Evolutionary conservation across 2,888 invertebrate genomes (phyloP), one percentile per base, ranked within the genome.

Genomic region (Scotopteryx bipunctaria): DNA sequence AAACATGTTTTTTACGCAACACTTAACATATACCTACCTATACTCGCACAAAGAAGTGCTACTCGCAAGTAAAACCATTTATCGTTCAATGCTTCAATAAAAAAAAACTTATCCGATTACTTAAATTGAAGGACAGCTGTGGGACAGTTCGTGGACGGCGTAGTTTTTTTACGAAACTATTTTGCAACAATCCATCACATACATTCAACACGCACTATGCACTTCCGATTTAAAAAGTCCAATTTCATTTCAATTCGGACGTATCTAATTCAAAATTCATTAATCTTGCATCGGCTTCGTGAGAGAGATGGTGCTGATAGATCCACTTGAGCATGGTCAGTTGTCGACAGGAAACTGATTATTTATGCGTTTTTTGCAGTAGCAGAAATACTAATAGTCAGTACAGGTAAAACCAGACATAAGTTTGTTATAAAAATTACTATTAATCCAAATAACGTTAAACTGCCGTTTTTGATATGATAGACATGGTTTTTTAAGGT

Each of bases 311-410:
- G 74, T 73, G 68, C 75, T 64, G 60, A 73, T 66, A 56, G 61
- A 76, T 64, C 79, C 82, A 86, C 86, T 86, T 87, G 83, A 83
- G 76, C 73, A 81, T 88, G 89, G 89, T 89, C 89, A 90, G 88
- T 88, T 80, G 84, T 78, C 83, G 86, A 86, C 89, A 89, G 88
- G 88, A 90, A 86, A 89, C 86, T 83, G 84, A 86, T 87, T 83
- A 45, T 38, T 43, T 33, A 51, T 46, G 51, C 44, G 11, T 56
- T 63, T 63, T 64, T 63, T 59, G 57, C 49, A 23, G 31, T 53
- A 23, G 33, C 31, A 27, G 17, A 16, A 53, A n/a, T n/a, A n/a
- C n/a, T n/a, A n/a, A n/a, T n/a, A n/a, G n/a, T n/a, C n/a, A n/a
- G n/a, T n/a, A n/a, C n/a, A n/a, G n/a, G n/a, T n/a, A n/a, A n/a